These are phyloP conservation scores for Pogonocichla stellata DNA, from an alignment of 2,113 vertebrate genomes.

Conservation along the genomic window DNA sequence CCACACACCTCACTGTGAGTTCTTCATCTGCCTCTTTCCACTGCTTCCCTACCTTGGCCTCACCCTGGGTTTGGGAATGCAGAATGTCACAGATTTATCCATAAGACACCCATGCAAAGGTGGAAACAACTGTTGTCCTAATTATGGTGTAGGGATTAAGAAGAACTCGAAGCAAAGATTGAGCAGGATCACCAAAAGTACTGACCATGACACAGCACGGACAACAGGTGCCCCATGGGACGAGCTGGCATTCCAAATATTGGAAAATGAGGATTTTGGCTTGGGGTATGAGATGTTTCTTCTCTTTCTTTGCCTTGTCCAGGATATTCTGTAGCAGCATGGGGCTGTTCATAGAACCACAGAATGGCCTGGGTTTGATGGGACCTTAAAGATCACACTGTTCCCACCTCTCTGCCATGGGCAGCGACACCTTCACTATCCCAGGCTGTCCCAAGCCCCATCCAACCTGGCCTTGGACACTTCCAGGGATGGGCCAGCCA, in stretches of 20 bases:
- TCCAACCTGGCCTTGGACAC: background rate
- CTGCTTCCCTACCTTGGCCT: background rate
- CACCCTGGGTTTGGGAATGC: background rate
- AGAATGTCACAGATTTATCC: background rate
- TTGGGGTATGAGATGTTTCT: background rate
- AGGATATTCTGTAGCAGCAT: background rate
- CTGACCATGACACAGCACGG: background rate
- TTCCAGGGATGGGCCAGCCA: background rate
- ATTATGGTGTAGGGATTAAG: background rate
- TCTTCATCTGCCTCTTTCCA: background rate
- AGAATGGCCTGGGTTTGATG: background rate
- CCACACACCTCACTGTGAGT: too few relatives aligned
- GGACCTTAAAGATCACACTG: rapidly evolving
- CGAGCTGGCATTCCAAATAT: rapidly evolving
- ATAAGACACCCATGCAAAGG: background rate
- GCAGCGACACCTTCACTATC: rapidly evolving
- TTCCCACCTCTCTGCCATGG: background rate
- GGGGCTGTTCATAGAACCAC: background rate
- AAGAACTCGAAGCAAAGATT: background rate
- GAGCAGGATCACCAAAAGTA: background rate
- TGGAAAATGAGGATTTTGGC: background rate
- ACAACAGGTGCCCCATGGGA: rapidly evolving
- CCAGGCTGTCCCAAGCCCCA: background rate
- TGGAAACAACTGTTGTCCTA: background rate
- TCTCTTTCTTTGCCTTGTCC: background rate